Evolutionary conservation across 2,113 vertebrate species (phyloP), one percentile per base, ranked within the genome.

Genomic region (Calyptomena viridis): DNA sequence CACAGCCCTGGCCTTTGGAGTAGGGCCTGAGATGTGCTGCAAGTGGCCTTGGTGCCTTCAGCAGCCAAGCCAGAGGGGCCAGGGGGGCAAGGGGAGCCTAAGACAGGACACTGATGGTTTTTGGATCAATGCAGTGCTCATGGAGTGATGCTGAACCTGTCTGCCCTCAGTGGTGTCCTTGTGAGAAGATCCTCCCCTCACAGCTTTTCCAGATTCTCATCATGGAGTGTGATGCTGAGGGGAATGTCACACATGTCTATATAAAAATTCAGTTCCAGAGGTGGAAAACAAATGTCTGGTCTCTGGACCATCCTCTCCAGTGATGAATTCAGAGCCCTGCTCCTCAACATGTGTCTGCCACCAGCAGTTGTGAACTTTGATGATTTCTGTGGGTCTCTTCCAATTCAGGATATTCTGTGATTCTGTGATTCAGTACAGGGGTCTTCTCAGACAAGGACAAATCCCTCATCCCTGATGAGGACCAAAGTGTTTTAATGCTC

Each of bases 241-340:
- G 12, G 5, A 37, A 8, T 4, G 2, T 42, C n/a, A 42, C 53
- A 44, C 3, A 2, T 0, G 4, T 9, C 35, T 8, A 0, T 4
- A 33, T 59, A 37, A 87, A 73, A 78, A 74, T 9, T 73, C 12
- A 1, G 46, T 24, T 88, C 21, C n/a, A 39, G 42, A 60, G 33
- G 9, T 77, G 58, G 55, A 73, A 93, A 94, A 37, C 6, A 4
- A 23, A 9, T 5, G 9, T 64, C 17, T 52, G 58, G 28, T 28
- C 37, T 73, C 71, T 46, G 21, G 64, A 72, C 14, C 22, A 3
- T 14, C 58, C 30, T 77, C 14, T 5, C 5, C 8, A 19, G 46
- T 2, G 24, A 23, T 12, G 13, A 12, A 18, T 12, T 14, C 73
- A 49, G 22, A 53, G 11, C 22, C 8, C 19, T 78, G 64, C 23